These are phyloP conservation scores for Cerastis leucographa DNA, from an alignment of 2,888 invertebrate species.

Conservation along the genomic window DNA sequence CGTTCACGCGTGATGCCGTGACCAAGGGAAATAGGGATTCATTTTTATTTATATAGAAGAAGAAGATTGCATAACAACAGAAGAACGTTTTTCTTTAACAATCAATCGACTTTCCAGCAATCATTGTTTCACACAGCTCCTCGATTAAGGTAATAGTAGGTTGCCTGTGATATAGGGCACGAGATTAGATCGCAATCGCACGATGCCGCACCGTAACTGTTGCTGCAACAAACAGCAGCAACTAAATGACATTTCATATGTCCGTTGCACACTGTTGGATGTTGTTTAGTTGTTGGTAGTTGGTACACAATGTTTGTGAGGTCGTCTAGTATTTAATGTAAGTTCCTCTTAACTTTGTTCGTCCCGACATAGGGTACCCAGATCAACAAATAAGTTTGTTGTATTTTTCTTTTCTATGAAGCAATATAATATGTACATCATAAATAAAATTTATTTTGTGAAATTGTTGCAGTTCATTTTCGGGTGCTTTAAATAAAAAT, in stretches of 20 bases:
- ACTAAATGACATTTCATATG: slow-evolving; percentile 24
- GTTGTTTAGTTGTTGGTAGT: background rate
- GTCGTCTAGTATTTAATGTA: slow-evolving; percentile 12
- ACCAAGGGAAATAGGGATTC: too few species aligned
- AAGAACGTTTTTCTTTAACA: background rate
- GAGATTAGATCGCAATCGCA: slow-evolving; percentile 44
- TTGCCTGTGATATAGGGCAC: slow-evolving; percentile 47
- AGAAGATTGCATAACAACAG: background rate
- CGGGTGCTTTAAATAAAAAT: background rate
- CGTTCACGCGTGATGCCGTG: too few species aligned
- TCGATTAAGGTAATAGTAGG: slow-evolving; percentile 31
- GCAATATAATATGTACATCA: background rate
- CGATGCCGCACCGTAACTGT: background rate
- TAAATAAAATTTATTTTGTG: too few species aligned
- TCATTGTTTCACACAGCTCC: slow-evolving; percentile 13
- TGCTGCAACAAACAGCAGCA: slow-evolving; percentile 22
- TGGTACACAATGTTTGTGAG: slow-evolving; percentile 3
- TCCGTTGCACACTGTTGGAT: slow-evolving; percentile 8
- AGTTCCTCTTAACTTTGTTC: slow-evolving; percentile 2
- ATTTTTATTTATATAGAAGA: too few species aligned
- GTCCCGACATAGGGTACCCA: background rate
- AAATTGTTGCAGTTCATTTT: background rate
- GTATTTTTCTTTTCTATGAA: background rate
- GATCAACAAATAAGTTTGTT: background rate
- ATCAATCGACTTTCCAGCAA: slow-evolving; percentile 13